A percentile compares a stretch with the other conserved stretches of the same genome.
Evolutionary conservation across 2,888 invertebrate genomes (phyloP).

Genomic region (Aspidapion aeneum): DNA sequence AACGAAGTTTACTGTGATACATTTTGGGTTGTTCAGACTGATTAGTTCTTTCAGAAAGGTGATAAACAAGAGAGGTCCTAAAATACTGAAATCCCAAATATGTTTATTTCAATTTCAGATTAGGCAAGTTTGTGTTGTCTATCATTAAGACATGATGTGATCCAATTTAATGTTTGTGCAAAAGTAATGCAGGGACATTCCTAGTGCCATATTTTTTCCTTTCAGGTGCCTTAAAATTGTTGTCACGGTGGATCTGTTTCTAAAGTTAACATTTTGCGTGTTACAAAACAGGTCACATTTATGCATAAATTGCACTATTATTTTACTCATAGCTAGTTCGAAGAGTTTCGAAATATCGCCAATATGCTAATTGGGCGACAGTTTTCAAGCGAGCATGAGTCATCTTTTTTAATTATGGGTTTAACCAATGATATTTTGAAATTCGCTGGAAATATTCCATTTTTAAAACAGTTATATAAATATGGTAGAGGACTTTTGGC

Average conservation of each 20-base stretch:
- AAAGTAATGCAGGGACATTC: too few species aligned
- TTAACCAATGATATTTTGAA: neutral
- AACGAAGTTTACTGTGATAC: too few species aligned
- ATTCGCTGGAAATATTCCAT: neutral
- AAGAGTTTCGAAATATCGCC: neutral
- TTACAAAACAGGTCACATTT: neutral
- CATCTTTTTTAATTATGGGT: neutral
- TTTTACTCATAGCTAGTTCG: neutral
- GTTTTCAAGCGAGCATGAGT: neutral
- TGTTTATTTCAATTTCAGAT: neutral
- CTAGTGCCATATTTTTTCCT: too few species aligned
- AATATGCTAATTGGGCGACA: neutral
- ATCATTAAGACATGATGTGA: neutral
- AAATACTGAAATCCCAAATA: neutral
- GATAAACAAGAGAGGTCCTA: neutral
- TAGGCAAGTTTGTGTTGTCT: neutral
- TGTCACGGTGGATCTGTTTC: neutral
- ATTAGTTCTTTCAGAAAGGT: neutral
- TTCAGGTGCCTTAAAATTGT: too few species aligned
- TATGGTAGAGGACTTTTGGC: neutral
- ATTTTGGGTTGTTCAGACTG: too few species aligned
- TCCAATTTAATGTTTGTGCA: too few species aligned
- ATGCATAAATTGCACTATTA: neutral
- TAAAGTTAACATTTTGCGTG: neutral
- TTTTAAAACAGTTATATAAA: neutral